Evolutionary conservation across 2,888 invertebrate genomes (phyloP).

Genomic region (Tetranychus truncatus): DNA sequence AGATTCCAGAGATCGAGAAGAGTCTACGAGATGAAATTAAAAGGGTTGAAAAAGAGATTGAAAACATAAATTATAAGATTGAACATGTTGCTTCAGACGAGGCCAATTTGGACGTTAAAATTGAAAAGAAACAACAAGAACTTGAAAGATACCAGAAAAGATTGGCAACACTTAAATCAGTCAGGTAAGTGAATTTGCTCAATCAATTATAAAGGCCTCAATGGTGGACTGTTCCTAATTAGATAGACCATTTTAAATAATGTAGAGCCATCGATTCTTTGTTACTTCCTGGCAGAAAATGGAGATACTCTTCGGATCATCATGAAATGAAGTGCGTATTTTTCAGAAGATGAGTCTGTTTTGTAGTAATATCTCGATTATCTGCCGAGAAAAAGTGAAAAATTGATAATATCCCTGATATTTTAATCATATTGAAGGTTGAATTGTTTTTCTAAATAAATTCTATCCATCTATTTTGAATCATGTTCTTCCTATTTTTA

Average conservation of each 20-base stretch:
- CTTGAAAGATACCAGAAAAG: slow-evolving; percentile 80
- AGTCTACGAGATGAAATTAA: slow-evolving; percentile 56
- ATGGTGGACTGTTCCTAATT: background rate
- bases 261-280: too few relatives aligned
- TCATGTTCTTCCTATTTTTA: background rate
- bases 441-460: too few relatives aligned
- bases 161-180: slow-evolving; percentile 77
- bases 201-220: background rate
- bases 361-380: too few relatives aligned
- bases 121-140: slow-evolving; percentile 72
- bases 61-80: slow-evolving; percentile 48
- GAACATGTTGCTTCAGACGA: slow-evolving; percentile 73
- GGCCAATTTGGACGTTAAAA: slow-evolving; percentile 68
- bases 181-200: slow-evolving; percentile 43
- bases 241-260: too few relatives aligned
- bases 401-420: too few relatives aligned
- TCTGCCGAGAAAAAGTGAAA: too few relatives aligned
- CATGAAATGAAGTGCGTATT: too few relatives aligned
- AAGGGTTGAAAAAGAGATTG: slow-evolving; percentile 46
- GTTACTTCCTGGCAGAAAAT: too few relatives aligned
- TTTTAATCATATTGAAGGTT: too few relatives aligned
- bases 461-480: too few relatives aligned
- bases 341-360: too few relatives aligned
- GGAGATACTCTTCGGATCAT: too few relatives aligned
- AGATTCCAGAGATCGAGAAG: slow-evolving; percentile 56